Evolutionary conservation across 2,888 invertebrate species (phyloP), one percentile per base, ranked within the genome.

Genomic region (Osmoderma eremita): DNA sequence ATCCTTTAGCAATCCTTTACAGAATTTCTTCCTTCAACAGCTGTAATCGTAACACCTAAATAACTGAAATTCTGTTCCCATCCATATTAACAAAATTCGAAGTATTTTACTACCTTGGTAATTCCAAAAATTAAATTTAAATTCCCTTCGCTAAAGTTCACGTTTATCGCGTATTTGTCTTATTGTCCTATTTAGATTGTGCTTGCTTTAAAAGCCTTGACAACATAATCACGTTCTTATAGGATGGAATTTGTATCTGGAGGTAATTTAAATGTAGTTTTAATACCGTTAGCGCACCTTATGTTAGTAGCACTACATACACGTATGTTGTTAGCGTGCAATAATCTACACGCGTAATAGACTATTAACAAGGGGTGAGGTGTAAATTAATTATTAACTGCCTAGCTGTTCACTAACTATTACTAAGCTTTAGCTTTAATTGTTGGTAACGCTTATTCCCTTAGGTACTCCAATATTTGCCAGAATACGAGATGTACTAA

Each of bases 361-460:
- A 38, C 53, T 53, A 53, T 53, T 53, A 53, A 53, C 38, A 38
- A 38, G 53, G 24, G 13, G 50, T 48, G 50, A n/a, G 50, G 38
- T 12, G 18, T 38, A 53, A 53, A 53, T 38, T 53, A 53, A 53
- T 38, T 38, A 53, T 38, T 38, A 53, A 53, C 36, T 36, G 36
- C 36, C 17, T 36, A 36, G 51, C 36, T 53, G 39, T 38, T 38
- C 18, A 6, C 10, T 38, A 15, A 53, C 17, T 53, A 53, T 53
- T 38, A 17, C 24, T 36, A 53, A 36, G 38, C 53, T 17, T 5
- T 15, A 15, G 36, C 10, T 53, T 36, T 53, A 38, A 53, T 17
- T 53, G 18, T 20, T 18, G 30, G 30, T 5, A 5, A 30, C 30
- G 10, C 10, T 30, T 30, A 30, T 8, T 30, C 6, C 3, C 30